A percentile compares a stretch with the other conserved stretches of the same genome.
phyloP scores from a whole-genome alignment of 2,888 invertebrate species.

The Acleris holmiana region DNA sequence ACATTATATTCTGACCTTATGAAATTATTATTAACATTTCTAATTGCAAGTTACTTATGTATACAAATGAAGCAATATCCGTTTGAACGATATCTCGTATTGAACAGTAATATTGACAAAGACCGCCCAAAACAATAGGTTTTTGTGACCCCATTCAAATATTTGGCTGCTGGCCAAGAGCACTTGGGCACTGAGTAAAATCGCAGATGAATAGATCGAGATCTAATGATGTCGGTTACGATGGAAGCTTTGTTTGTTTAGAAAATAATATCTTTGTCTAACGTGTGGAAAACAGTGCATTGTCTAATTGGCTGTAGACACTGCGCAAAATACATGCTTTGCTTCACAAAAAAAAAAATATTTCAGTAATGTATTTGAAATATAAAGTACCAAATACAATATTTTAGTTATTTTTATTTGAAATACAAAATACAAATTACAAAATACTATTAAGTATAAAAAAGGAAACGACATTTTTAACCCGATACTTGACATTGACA shows the following conservation, averaged over 20 bases:
- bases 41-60: conserved; percentile 20
- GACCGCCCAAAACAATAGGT: conserved; percentile 58
- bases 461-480: too few species aligned
- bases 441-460: too few species aligned
- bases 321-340: too few species aligned
- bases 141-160: conserved; percentile 53
- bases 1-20: conserved; percentile 3
- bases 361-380: too few species aligned
- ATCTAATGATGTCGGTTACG: conserved; percentile 20
- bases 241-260: not conserved
- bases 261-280: not conserved
- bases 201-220: conserved; percentile 24
- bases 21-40: conserved; percentile 19
- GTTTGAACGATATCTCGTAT: conserved; percentile 12
- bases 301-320: too few species aligned
- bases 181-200: conserved; percentile 46
- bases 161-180: conserved; percentile 55
- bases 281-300: too few species aligned
- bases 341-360: too few species aligned
- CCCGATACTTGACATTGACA: too few species aligned
- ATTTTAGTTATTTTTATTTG: too few species aligned
- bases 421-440: too few species aligned
- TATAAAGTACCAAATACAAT: too few species aligned
- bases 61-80: conserved; percentile 18
- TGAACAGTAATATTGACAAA: conserved; percentile 57